These are phyloP conservation scores for Rhodinocichla rosea DNA, from an alignment of 2,113 vertebrate species.

Conservation along the genomic window DNA sequence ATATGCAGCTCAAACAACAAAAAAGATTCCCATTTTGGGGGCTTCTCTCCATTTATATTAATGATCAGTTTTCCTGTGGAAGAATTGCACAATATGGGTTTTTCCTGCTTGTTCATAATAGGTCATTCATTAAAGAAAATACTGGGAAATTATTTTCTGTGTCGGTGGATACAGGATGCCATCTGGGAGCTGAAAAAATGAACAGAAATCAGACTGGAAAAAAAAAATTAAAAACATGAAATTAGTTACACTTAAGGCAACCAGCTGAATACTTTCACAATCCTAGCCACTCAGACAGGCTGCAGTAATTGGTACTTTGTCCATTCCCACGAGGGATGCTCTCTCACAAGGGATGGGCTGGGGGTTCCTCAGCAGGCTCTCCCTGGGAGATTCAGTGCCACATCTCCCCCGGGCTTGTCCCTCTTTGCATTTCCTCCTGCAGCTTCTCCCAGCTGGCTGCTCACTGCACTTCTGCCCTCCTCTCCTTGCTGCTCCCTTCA, in stretches of 20 bases:
- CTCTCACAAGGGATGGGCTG: neutral
- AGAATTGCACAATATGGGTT: constrained; percentile 22
- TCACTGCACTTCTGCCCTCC: neutral
- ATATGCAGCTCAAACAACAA: neutral
- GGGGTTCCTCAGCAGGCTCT: neutral
- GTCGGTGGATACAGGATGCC: constrained; percentile 42
- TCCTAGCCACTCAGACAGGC: neutral
- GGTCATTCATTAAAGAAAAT: constrained; percentile 56
- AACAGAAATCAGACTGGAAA: neutral
- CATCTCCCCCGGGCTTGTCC: neutral
- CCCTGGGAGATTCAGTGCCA: neutral
- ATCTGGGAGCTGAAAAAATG: constrained; percentile 55
- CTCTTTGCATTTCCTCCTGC: neutral
- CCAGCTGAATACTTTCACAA: neutral
- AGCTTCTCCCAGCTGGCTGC: neutral
- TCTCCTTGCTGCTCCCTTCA: neutral
- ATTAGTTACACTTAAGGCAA: constrained; percentile 14
- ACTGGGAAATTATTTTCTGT: constrained; percentile 53
- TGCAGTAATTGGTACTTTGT: neutral
- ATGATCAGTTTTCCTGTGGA: constrained; percentile 17
- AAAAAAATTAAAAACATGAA: neutral
- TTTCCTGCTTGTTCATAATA: constrained; percentile 22
- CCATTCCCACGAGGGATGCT: neutral
- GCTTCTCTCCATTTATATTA: constrained; percentile 21
- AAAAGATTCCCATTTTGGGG: neutral